A percentile compares a stretch with the other conserved stretches of the same genome.
Evolutionary conservation across 2,797 vertebrate genomes (phyloP).

Genomic region (Anolis apletophallus): DNA sequence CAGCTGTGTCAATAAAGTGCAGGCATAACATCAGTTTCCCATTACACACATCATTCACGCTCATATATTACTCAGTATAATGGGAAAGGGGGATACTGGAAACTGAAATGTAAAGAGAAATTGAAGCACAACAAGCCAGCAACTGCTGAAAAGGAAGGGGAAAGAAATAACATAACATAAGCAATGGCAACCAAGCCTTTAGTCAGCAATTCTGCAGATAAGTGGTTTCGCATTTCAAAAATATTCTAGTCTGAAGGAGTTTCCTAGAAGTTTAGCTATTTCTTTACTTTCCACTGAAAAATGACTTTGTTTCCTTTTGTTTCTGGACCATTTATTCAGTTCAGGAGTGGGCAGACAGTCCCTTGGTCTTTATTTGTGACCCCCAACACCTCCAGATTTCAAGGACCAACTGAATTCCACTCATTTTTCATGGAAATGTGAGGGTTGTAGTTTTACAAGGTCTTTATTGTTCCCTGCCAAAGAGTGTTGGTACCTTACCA

Average conservation of each 20-base stretch:
- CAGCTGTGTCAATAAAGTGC: conserved; percentile 75
- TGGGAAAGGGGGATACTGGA: conserved; percentile 68
- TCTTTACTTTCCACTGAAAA: background rate
- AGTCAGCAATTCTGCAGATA: conserved; percentile 62
- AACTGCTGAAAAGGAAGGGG: conserved; percentile 55
- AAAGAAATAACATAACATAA: conserved; percentile 39
- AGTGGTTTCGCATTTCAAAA: conserved; percentile 41
- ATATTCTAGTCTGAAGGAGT: conserved; percentile 44
- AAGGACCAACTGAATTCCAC: no score
- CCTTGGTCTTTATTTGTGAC: no score
- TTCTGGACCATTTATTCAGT: no score
- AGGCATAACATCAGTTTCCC: conserved; percentile 75
- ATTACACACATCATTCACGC: conserved; percentile 75
- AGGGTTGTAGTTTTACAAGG: no score
- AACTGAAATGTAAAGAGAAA: conserved; percentile 77
- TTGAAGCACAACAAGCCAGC: conserved; percentile 68
- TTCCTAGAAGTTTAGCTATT: conserved; percentile 49
- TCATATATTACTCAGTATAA: conserved; percentile 76
- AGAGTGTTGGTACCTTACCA: no score
- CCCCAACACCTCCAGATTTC: no score
- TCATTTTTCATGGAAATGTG: no score
- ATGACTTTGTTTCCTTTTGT: background rate
- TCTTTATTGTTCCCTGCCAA: no score
- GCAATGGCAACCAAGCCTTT: background rate
- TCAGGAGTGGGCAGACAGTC: no score